These are phyloP conservation scores for Caenorhabditis sulstoni DNA, from an alignment of 2,888 invertebrate genomes.

Conservation along the genomic window DNA sequence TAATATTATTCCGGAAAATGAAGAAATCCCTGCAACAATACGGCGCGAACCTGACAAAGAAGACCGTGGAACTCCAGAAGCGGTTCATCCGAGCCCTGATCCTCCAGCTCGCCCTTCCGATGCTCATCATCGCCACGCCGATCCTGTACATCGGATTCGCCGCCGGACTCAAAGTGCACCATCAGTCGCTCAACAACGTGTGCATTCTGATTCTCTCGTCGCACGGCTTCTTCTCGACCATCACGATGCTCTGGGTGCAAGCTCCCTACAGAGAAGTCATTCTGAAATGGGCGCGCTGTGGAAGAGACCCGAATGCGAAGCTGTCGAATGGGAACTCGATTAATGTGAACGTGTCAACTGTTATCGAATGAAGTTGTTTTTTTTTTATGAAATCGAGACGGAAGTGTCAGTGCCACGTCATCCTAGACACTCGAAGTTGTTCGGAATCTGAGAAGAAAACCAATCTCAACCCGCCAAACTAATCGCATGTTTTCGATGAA, in stretches of 20 bases:
- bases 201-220: not conserved
- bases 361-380: no score
- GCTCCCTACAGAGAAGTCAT: constrained; percentile 17
- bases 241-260: constrained; percentile 15
- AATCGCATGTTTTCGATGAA: no score
- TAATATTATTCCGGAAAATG: not conserved
- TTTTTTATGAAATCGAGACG: no score
- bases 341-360: no score
- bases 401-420: no score
- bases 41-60: not conserved
- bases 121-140: not conserved
- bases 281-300: not conserved
- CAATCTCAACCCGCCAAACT: no score
- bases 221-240: constrained; percentile 16
- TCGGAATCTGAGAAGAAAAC: no score
- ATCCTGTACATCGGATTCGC: no score
- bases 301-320: no score
- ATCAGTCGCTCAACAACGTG: constrained; percentile 21
- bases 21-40: not conserved
- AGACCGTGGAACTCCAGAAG: not conserved
- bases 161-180: not conserved
- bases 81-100: not conserved
- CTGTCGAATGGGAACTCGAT: no score
- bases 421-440: no score
- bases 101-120: not conserved